Conservation (phyloP, 2,888 invertebrate species). For the Phytoseiulus persimilis region DNA sequence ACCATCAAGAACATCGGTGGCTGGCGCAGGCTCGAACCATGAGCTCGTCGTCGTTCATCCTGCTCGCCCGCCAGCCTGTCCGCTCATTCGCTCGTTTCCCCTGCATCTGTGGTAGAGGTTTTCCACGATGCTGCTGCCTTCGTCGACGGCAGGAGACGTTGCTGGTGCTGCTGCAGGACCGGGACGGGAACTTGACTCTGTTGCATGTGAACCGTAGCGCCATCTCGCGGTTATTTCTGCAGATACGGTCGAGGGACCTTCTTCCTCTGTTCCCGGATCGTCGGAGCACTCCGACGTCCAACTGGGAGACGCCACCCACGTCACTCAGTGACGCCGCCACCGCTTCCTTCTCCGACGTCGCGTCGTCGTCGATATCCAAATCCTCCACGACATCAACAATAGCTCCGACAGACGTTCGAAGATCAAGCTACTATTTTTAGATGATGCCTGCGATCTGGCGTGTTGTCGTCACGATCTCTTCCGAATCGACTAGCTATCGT, state of each 20-base stretch:
- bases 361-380: not conserved
- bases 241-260: not conserved
- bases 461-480: not conserved
- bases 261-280: not conserved
- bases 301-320: not conserved
- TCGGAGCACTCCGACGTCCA: not conserved
- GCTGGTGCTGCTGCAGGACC: not conserved
- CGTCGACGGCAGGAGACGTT: not conserved
- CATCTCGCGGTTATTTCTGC: not conserved
- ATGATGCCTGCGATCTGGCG: not conserved
- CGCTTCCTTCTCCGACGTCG: not conserved
- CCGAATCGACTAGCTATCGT: not conserved
- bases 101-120: not conserved
- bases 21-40: not conserved
- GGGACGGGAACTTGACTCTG: not conserved
- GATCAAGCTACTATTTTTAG: not conserved
- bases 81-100: not conserved
- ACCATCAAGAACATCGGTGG: not conserved
- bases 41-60: not conserved
- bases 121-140: not conserved
- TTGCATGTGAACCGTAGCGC: not conserved
- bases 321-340: not conserved
- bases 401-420: not conserved
- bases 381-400: not conserved
- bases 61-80: not conserved